phyloP scores from a whole-genome alignment of 2,113 vertebrate genomes.

The Ochotona curzoniae region DNA sequence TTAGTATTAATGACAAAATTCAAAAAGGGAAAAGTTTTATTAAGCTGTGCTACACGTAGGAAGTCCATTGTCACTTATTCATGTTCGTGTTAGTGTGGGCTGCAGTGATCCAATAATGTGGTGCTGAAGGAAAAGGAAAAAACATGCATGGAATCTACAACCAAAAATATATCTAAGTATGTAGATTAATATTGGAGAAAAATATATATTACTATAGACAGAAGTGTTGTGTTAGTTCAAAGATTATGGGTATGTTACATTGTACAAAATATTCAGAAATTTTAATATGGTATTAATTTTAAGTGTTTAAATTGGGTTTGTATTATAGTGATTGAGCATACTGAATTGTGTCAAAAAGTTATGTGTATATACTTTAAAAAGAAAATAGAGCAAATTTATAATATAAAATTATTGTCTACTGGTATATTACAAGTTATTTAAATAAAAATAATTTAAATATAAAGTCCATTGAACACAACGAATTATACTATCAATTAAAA shows the following conservation, averaged over 20 bases:
- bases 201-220: not conserved
- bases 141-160: not conserved
- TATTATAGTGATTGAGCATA: not conserved
- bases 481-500: slow-evolving; percentile 23
- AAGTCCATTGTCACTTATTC: not conserved
- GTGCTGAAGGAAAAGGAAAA: not conserved
- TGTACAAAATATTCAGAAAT: not conserved
- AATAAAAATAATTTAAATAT: not conserved
- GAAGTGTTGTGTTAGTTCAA: not conserved
- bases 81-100: not conserved
- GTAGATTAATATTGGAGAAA: not conserved
- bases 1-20: not conserved
- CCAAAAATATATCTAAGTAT: not conserved
- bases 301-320: not conserved
- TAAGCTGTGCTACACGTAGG: not conserved
- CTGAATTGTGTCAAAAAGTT: not conserved
- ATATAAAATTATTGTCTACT: not conserved
- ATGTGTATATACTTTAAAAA: not conserved
- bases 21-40: not conserved
- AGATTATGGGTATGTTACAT: not conserved
- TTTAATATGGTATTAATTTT: not conserved
- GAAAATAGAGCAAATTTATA: not conserved
- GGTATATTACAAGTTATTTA: not conserved
- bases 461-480: not conserved
- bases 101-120: not conserved